A percentile compares a stretch with the other conserved stretches of the same genome.
These are phyloP conservation scores for Myodes glareolus DNA, from an alignment of 2,113 vertebrate species.

Conservation along the genomic window DNA sequence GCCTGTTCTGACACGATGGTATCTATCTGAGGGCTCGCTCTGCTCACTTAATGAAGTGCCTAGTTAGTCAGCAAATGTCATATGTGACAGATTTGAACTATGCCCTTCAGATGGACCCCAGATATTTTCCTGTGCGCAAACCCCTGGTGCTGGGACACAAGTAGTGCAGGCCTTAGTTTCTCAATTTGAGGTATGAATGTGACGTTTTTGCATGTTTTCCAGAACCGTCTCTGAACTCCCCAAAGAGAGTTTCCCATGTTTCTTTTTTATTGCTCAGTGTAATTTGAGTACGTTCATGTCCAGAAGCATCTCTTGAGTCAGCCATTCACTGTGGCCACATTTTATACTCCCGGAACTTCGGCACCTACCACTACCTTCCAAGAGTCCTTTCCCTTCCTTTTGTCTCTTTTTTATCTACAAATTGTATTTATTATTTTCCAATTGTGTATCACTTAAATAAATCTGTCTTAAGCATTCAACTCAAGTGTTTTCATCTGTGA, in stretches of 20 bases:
- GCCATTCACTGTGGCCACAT: neutral
- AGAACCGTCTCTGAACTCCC: neutral
- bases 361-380: neutral
- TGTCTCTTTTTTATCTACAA: neutral
- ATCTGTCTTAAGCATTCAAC: neutral
- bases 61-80: neutral
- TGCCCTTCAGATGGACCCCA: neutral
- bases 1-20: neutral
- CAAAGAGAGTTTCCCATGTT: neutral
- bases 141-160: too few relatives aligned
- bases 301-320: accelerated
- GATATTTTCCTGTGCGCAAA: neutral
- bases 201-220: neutral
- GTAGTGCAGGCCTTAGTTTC: neutral
- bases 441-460: neutral
- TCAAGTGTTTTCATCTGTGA: neutral
- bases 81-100: neutral
- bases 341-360: neutral
- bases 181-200: accelerated
- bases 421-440: neutral
- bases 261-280: neutral
- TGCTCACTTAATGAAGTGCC: neutral
- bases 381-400: neutral
- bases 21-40: neutral
- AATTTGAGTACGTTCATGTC: neutral